Percentiles rank a stretch among this genome's conserved stretches.
Conservation (phyloP, 2,888 invertebrate species). For the Hyalella azteca region DNA sequence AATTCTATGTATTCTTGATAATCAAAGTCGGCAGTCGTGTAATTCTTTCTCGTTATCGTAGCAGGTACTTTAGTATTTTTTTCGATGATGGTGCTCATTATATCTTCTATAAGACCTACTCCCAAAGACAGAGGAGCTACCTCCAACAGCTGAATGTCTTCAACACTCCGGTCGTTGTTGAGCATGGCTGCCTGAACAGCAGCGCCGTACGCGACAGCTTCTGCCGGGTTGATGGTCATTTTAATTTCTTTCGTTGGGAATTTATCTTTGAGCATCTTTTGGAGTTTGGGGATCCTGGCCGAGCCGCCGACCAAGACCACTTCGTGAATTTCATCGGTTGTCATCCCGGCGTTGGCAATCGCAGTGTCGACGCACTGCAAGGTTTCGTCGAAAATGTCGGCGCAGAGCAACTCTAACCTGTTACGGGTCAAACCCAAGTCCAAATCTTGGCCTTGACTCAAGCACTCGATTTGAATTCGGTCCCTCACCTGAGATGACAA, state of each 20-base stretch:
- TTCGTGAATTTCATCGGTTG: conserved; percentile 68
- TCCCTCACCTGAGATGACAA: conserved; percentile 60
- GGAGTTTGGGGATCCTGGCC: conserved; percentile 96
- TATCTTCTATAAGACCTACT: neutral
- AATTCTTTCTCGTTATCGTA: neutral
- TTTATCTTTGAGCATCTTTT: conserved; percentile 84
- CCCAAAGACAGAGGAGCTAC: conserved; percentile 18
- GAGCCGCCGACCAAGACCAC: conserved; percentile 84
- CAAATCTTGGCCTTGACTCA: conserved; percentile 94
- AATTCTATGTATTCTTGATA: neutral
- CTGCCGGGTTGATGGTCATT: conserved; percentile 82
- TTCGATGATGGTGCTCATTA: conserved; percentile 1
- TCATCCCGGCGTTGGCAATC: conserved; percentile 70
- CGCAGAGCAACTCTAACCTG: conserved; percentile 74
- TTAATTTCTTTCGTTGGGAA: conserved; percentile 73
- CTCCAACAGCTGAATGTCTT: neutral
- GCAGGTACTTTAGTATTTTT: conserved; percentile 13
- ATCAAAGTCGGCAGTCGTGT: neutral
- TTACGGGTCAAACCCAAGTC: conserved; percentile 94
- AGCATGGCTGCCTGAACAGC: conserved; percentile 70
- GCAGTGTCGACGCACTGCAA: conserved; percentile 73
- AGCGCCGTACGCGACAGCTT: conserved; percentile 81
- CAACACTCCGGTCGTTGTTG: neutral
- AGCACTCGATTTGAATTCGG: conserved; percentile 81
- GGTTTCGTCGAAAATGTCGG: conserved; percentile 71